phyloP scores from a whole-genome alignment of 2,113 vertebrate species.

The Serinus canaria region DNA sequence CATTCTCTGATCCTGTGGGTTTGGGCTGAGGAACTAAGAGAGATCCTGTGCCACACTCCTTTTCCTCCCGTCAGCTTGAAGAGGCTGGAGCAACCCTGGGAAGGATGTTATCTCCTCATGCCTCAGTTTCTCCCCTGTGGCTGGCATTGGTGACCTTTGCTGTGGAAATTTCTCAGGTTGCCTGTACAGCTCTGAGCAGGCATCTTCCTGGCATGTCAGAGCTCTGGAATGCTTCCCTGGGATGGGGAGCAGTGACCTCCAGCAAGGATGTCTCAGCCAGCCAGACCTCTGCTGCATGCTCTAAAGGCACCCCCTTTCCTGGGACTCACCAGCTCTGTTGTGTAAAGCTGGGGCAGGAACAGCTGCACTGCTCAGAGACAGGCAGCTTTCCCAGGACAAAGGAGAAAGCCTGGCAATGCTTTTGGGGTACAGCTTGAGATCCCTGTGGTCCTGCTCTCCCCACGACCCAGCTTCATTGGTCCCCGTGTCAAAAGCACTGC shows the following conservation, averaged over 20 bases:
- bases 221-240: neutral
- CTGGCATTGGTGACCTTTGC: neutral
- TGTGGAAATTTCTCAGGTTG: neutral
- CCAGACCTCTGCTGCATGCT: neutral
- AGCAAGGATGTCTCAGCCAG: neutral
- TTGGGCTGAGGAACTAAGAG: neutral
- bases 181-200: neutral
- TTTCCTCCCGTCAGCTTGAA: neutral
- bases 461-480: neutral
- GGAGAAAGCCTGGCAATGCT: neutral
- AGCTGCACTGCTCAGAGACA: rapidly evolving
- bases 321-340: neutral
- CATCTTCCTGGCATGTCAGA: neutral
- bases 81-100: neutral
- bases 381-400: neutral
- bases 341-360: neutral
- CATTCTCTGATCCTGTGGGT: rapidly evolving
- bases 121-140: neutral
- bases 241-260: neutral
- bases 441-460: neutral
- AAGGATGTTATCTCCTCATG: neutral
- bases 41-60: neutral
- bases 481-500: rapidly evolving
- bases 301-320: neutral
- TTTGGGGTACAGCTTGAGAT: neutral